phyloP scores from a whole-genome alignment of 2,113 vertebrate genomes.

The Mormyrus iriodes region DNA sequence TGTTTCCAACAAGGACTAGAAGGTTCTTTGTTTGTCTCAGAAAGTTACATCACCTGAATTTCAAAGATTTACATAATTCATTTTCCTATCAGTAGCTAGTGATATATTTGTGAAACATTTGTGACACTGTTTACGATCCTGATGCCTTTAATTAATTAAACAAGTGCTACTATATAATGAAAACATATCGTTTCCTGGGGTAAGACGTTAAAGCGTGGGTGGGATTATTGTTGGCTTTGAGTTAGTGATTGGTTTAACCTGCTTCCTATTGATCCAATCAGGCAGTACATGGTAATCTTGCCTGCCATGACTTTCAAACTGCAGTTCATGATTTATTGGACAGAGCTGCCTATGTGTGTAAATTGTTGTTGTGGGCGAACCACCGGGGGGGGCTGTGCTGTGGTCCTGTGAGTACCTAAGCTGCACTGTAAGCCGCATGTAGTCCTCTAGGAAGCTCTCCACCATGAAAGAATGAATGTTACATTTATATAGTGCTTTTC shows the following conservation, averaged over 20 bases:
- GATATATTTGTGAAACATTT: background rate
- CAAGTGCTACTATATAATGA: background rate
- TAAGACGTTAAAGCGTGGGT: background rate
- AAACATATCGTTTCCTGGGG: background rate
- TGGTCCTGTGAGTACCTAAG: constrained; percentile 56
- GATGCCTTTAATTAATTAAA: background rate
- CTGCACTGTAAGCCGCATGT: constrained; percentile 58
- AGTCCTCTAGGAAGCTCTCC: constrained; percentile 59
- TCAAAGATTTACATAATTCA: background rate
- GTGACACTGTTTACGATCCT: background rate
- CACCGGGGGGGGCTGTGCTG: background rate
- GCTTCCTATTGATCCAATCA: background rate
- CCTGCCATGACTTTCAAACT: background rate
- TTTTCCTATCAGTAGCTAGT: background rate
- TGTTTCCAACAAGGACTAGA: background rate
- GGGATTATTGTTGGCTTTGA: background rate
- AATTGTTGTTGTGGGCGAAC: background rate
- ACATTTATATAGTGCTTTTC: background rate
- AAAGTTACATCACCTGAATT: background rate
- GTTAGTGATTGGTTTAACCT: background rate
- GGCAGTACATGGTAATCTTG: background rate
- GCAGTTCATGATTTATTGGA: background rate
- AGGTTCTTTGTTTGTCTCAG: background rate
- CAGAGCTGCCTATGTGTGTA: background rate
- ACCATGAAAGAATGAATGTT: constrained; percentile 32